Conservation (phyloP, 2,113 vertebrate species). For the Actinemys pallida region DNA sequence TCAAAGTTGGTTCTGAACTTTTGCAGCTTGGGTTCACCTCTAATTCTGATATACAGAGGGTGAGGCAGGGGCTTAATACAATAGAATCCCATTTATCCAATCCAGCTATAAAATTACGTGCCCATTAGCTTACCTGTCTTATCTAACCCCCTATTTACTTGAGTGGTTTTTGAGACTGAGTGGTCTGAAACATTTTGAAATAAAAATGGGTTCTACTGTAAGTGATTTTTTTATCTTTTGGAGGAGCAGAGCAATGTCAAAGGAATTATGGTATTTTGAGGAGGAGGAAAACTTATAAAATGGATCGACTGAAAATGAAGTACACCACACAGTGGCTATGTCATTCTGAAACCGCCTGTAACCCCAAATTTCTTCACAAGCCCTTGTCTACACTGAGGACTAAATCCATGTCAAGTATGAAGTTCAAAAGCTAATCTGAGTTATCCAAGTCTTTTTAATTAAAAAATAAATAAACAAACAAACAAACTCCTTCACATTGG, state of each 20-base stretch:
- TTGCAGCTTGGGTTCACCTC: not conserved
- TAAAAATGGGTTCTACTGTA: not conserved
- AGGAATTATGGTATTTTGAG: not conserved
- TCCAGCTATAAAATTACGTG: not conserved
- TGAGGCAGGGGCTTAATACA: not conserved
- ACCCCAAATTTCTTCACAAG: not conserved
- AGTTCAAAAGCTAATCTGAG: not conserved
- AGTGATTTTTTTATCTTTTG: not conserved
- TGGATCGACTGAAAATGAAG: not conserved
- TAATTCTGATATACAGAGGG: not conserved
- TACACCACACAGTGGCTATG: not conserved
- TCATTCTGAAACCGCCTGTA: not conserved
- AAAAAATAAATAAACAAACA: not conserved
- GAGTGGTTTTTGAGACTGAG: not conserved
- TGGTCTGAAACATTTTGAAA: not conserved
- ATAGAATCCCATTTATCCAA: not conserved
- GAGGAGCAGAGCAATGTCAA: not conserved
- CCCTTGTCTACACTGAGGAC: not conserved
- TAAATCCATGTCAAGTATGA: not conserved
- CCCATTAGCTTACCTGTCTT: not conserved
- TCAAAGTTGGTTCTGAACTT: not conserved
- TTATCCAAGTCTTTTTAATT: not conserved
- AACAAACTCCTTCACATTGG: not conserved
- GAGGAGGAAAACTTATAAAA: no score
- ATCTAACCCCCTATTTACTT: not conserved